Evolutionary conservation across 2,888 invertebrate species (phyloP).

Genomic region (Oligia fasciuncula): DNA sequence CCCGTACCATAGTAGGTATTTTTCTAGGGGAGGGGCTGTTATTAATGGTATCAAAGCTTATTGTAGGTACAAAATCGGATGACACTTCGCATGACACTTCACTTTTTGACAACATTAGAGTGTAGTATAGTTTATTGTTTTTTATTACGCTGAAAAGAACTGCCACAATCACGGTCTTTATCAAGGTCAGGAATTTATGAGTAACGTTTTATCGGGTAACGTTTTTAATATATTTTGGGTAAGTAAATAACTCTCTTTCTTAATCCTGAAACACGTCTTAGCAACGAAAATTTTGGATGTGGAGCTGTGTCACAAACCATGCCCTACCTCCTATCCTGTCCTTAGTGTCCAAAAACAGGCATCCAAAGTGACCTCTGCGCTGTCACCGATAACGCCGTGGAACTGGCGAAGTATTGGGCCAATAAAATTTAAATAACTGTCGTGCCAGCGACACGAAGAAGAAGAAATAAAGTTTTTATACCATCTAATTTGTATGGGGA

Average conservation of each 20-base stretch:
- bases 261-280: background rate
- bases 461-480: too few relatives aligned
- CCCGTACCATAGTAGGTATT: background rate
- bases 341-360: too few relatives aligned
- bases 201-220: background rate
- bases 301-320: too few relatives aligned
- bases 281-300: background rate
- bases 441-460: too few relatives aligned
- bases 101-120: background rate
- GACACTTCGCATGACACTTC: background rate
- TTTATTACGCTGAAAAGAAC: background rate
- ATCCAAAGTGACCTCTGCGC: too few relatives aligned
- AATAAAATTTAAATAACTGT: too few relatives aligned
- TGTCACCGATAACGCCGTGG: too few relatives aligned
- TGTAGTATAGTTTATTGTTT: background rate
- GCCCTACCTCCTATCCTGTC: too few relatives aligned
- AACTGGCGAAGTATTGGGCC: too few relatives aligned
- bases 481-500: too few relatives aligned
- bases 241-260: background rate
- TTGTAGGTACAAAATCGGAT: background rate
- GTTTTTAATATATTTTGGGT: background rate
- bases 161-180: background rate
- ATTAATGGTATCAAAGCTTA: background rate
- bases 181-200: background rate
- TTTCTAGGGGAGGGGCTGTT: background rate